Base-by-base conservation (phyloP, 2,888 invertebrate genomes). In the Dendrolimus houi region DNA sequence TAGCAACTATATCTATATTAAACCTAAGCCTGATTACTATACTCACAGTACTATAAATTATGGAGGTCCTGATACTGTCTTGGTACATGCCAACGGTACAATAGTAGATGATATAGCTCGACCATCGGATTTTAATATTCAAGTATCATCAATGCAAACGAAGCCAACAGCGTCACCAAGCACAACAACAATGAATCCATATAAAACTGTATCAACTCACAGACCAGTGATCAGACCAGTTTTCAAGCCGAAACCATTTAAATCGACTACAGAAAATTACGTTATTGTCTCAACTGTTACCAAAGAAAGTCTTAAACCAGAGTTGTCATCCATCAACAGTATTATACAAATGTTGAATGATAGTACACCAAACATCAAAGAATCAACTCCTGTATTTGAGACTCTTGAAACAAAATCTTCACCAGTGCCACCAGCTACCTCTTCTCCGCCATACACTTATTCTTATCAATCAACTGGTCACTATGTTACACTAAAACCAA, bases 331-430 rank as follows among this genome's bases (percentile, higher is more conserved):
- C 2, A 83, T 88, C 56, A 74, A 92, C 64, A 92, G 94, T 55
- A 94, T 94, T 7, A 91, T 94, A 59, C 91, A 94, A 66, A 93
- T 94, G 91, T 74, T 94, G 9, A 94, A 94, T 71, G 83, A 85
- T 41, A 87, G 85, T 55, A 87, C 87, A 9, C 83, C 87, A 41
- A 87, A 79, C 66, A 73, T 86, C 67, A 83, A 79, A 57, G 83
- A 86, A 56, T 77, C 85, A 41, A 79, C 85, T 10, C 71, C 80
- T 2, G 65, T 79, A 12, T 55, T 75, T 47, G 80, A 85, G 58
- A 53, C 70, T 8, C 70, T 83, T 61, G 87, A 88, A 65, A 87
- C 84, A 0, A 90, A 91, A 66, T 81, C 89, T 2, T 87, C 88
- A 1, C 85, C 90, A 29, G 63, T 70, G 2, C 81, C 85, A 0